phyloP scores from a whole-genome alignment of 2,797 vertebrate genomes.

The Synanceia verrucosa region DNA sequence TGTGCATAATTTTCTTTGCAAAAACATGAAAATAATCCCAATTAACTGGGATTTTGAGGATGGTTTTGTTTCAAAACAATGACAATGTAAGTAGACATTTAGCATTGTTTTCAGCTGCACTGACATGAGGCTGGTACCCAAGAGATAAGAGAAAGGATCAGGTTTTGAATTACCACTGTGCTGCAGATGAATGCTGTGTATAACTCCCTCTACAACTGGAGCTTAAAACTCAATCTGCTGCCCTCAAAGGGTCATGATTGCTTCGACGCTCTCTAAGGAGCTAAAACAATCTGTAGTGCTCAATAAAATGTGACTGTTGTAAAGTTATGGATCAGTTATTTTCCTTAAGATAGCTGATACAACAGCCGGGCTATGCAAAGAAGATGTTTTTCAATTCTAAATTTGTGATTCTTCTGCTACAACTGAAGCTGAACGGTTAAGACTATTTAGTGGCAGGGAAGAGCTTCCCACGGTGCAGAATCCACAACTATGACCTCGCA shows the following conservation, averaged over 20 bases:
- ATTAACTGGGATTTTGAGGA: background rate
- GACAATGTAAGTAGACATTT: background rate
- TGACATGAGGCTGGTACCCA: background rate
- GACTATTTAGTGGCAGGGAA: background rate
- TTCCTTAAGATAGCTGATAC: background rate
- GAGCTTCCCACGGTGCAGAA: slow-evolving; percentile 41
- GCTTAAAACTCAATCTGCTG: slow-evolving; percentile 26
- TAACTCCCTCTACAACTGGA: background rate
- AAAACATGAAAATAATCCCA: background rate
- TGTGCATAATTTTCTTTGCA: background rate
- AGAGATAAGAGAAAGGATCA: slow-evolving; percentile 10
- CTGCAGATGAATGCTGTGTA: slow-evolving; percentile 6
- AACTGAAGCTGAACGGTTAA: background rate
- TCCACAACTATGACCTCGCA: background rate
- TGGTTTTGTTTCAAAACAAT: background rate
- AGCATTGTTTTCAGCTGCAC: slow-evolving; percentile 5
- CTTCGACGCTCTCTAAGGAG: background rate
- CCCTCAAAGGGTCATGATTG: slow-evolving; percentile 19
- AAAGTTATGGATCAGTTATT: background rate
- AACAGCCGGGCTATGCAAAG: background rate
- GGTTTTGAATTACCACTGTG: background rate
- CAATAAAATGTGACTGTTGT: slow-evolving; percentile 1
- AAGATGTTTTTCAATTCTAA: background rate
- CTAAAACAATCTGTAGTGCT: background rate
- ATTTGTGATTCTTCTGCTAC: background rate